Evolutionary conservation across 2,113 vertebrate genomes (phyloP).

Genomic region (Lampris megalopsis): DNA sequence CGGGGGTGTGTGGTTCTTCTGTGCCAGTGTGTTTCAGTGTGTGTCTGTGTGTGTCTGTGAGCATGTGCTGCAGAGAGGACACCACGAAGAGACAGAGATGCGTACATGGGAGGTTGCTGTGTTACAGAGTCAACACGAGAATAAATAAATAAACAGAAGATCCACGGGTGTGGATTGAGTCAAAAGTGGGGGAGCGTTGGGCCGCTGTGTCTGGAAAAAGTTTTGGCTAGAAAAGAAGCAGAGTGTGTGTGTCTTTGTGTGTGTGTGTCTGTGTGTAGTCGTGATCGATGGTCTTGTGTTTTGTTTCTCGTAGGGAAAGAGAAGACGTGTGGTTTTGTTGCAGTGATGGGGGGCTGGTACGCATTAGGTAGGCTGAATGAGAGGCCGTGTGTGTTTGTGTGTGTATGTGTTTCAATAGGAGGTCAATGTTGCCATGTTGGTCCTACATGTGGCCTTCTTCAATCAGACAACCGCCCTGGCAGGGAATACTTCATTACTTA

Average conservation of each 20-base stretch:
- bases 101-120: conserved; percentile 7
- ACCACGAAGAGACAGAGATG: no score
- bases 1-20: conserved; percentile 11
- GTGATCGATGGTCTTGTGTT: background rate
- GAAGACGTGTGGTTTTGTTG: conserved; percentile 16
- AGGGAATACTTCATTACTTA: conserved; percentile 31
- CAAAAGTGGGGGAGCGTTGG: background rate
- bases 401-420: conserved; percentile 15
- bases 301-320: background rate
- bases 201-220: no score
- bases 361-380: conserved; percentile 6
- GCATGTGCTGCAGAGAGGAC: no score
- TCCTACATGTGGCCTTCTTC: conserved; percentile 18
- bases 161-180: background rate
- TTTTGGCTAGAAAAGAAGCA: conserved; percentile 8
- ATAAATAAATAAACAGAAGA: background rate
- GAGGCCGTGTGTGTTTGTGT: conserved; percentile 21
- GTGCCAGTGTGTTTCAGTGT: conserved; percentile 20
- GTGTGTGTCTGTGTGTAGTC: conserved; percentile 10
- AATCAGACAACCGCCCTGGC: conserved; percentile 48
- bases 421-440: conserved; percentile 25
- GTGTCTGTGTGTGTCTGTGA: conserved; percentile 12
- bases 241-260: conserved; percentile 20
- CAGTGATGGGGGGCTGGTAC: conserved; percentile 16
- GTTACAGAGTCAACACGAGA: conserved; percentile 2